A percentile compares a stretch with the other conserved stretches of the same genome.
Evolutionary conservation across 1,140 invertebrate genomes (phyloP).

Genomic region (Drosophila bocki): DNA sequence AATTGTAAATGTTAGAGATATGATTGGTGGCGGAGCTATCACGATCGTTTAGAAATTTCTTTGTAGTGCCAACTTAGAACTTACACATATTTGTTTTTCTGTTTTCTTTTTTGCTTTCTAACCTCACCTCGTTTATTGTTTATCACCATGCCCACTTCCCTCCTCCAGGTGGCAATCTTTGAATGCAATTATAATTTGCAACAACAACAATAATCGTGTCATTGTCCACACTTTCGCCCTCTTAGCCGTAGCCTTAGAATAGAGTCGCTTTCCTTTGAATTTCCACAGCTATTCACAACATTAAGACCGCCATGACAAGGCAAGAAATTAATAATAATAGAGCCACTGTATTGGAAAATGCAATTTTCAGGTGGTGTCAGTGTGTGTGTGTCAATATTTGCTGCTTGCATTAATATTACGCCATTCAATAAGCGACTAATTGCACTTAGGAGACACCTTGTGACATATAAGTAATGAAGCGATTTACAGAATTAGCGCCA

Average conservation of each 20-base stretch:
- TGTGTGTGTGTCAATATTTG: neutral
- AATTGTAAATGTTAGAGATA: slow-evolving; percentile 19
- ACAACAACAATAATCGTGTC: slow-evolving; percentile 20
- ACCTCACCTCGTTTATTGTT: slow-evolving; percentile 42
- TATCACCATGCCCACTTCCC: slow-evolving; percentile 15
- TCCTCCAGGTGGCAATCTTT: slow-evolving; percentile 14
- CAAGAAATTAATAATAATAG: neutral
- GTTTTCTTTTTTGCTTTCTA: slow-evolving; percentile 1
- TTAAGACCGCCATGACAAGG: slow-evolving; percentile 4
- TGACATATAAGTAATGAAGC: neutral
- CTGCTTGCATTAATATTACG: neutral
- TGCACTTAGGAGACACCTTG: neutral
- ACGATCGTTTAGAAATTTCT: slow-evolving; percentile 32
- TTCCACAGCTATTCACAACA: slow-evolving; percentile 12
- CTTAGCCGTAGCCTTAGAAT: slow-evolving; percentile 10
- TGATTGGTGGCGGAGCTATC: slow-evolving; percentile 18
- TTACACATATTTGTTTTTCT: neutral
- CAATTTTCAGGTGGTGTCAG: neutral
- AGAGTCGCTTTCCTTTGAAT: slow-evolving; percentile 29
- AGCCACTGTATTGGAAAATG: slow-evolving; percentile 7
- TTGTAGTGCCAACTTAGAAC: slow-evolving; percentile 25
- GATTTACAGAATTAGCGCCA: neutral
- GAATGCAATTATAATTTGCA: slow-evolving; percentile 28
- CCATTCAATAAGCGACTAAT: slow-evolving; percentile 15
- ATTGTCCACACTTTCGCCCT: slow-evolving; percentile 15